These are phyloP conservation scores for Charadrius vociferus DNA, from an alignment of 2,113 vertebrate species.

Conservation along the genomic window DNA sequence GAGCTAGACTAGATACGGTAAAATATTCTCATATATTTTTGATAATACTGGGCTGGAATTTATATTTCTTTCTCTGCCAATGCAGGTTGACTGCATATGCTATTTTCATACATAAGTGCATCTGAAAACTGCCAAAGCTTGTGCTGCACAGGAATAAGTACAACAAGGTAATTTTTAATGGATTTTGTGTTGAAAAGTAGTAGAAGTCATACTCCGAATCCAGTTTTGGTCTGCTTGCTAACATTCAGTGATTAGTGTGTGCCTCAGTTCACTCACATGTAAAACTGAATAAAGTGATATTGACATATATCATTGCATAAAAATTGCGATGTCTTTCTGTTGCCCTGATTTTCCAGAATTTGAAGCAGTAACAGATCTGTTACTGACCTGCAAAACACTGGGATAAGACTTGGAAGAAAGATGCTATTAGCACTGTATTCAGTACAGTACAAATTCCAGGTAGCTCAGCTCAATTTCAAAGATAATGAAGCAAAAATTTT, in stretches of 20 bases:
- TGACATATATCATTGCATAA: not conserved
- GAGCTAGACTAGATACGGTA: not conserved
- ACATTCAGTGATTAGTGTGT: not conserved
- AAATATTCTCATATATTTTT: not conserved
- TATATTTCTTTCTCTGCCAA: not conserved
- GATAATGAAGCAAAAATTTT: not conserved
- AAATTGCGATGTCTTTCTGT: not conserved
- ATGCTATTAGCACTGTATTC: not conserved
- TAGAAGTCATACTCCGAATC: not conserved
- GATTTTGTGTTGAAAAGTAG: not conserved
- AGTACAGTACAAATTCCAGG: not conserved
- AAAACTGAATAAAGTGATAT: not conserved
- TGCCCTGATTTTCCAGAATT: not conserved
- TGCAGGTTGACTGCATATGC: not conserved
- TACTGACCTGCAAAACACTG: not conserved
- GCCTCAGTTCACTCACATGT: fast-evolving
- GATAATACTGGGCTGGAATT: not conserved
- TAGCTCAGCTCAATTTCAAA: not conserved
- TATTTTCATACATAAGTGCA: not conserved
- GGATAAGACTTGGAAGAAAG: not conserved
- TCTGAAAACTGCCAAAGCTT: not conserved
- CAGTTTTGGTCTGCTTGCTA: not conserved
- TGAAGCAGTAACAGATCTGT: not conserved
- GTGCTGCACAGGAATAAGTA: not conserved
- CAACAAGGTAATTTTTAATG: not conserved